Conservation (phyloP, 37 sponge, comb jelly and placozoan species). For the Lycopodina hypogea region DNA sequence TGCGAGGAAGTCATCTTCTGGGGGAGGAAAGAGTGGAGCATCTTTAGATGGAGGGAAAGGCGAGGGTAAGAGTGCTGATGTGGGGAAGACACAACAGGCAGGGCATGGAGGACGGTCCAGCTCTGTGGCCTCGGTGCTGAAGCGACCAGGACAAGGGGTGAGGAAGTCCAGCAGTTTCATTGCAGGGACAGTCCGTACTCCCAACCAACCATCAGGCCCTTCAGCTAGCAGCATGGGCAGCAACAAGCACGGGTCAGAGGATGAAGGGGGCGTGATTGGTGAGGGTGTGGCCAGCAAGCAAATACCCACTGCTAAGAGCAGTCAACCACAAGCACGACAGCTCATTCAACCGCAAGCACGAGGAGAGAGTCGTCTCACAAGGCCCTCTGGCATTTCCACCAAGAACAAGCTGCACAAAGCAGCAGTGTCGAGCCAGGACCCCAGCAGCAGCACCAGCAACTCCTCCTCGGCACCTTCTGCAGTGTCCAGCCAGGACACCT, state of each 20-base stretch:
- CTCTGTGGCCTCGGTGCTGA: neutral
- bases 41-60: neutral
- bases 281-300: neutral
- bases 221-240: neutral
- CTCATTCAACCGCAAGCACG: neutral
- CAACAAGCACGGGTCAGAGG: too few species aligned
- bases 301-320: neutral
- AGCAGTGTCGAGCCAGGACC: too few species aligned
- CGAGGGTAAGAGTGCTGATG: neutral
- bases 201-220: constrained; percentile 10
- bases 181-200: constrained; percentile 8
- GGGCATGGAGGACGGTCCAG: too few species aligned
- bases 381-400: neutral
- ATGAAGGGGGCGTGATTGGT: neutral
- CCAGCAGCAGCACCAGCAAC: too few species aligned
- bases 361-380: neutral
- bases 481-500: too few species aligned
- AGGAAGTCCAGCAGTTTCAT: neutral
- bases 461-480: neutral
- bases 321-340: neutral
- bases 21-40: neutral
- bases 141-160: neutral
- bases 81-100: neutral
- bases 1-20: neutral
- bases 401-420: neutral